Conservation (phyloP, 2,888 invertebrate genomes). For the Perithous albicinctus region DNA sequence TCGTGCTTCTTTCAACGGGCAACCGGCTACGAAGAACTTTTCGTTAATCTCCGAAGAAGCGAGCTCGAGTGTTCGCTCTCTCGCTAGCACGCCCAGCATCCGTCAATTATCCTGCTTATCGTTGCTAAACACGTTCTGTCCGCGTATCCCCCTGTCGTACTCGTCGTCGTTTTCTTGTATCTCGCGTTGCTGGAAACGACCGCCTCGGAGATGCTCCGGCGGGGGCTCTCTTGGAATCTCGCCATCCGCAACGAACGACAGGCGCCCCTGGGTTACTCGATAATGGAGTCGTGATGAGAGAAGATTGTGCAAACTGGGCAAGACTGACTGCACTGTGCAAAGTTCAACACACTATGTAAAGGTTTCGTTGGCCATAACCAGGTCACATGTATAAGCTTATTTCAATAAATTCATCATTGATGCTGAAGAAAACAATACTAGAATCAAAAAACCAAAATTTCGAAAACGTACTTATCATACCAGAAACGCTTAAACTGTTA, state of each 20-base stretch:
- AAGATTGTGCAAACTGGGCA: conserved; percentile 35
- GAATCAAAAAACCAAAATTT: too few species aligned
- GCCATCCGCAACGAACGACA: conserved; percentile 30
- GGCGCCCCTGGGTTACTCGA: conserved; percentile 44
- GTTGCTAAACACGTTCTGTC: conserved; percentile 67
- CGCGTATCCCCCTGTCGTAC: conserved; percentile 39
- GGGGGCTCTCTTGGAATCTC: conserved; percentile 47
- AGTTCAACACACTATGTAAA: not conserved
- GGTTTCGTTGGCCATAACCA: not conserved
- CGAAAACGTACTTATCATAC: too few species aligned
- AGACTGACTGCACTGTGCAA: conserved; percentile 6
- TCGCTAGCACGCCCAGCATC: conserved; percentile 48
- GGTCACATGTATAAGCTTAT: conserved; percentile 10
- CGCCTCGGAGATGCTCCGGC: conserved; percentile 18
- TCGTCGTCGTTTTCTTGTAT: conserved; percentile 26
- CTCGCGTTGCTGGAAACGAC: conserved; percentile 28
- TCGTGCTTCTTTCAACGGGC: conserved; percentile 43
- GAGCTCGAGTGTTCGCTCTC: conserved; percentile 38
- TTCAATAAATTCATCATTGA: too few species aligned
- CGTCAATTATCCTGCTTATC: conserved; percentile 68
- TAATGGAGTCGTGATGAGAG: conserved; percentile 32
- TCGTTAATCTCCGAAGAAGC: conserved; percentile 65
- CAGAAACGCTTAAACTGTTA: too few species aligned
- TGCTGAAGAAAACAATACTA: too few species aligned
- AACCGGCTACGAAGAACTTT: conserved; percentile 61